phyloP scores from a whole-genome alignment of 2,113 vertebrate genomes.

The Clarias magur region DNA sequence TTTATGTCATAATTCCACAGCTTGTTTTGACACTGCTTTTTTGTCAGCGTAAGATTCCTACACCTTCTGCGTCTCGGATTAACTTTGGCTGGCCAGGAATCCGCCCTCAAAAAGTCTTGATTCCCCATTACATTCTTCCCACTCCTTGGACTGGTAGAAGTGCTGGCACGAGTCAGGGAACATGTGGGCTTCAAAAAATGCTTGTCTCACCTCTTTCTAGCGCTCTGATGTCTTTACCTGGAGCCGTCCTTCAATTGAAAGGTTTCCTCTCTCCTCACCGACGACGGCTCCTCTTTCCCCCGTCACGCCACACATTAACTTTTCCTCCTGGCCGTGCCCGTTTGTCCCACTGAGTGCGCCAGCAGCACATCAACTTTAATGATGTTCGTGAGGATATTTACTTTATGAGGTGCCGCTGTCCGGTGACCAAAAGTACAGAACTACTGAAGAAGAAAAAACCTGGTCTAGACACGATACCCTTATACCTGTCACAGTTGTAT shows the following conservation, averaged over 20 bases:
- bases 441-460: background rate
- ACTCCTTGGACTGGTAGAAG: slow-evolving; percentile 45
- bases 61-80: background rate
- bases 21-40: background rate
- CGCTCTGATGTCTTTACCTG: slow-evolving; percentile 62
- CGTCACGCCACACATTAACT: slow-evolving; percentile 8
- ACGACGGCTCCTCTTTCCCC: slow-evolving; percentile 48
- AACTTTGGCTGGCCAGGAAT: slow-evolving; percentile 7
- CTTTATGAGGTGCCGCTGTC: slow-evolving; percentile 42
- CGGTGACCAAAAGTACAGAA: slow-evolving; percentile 13
- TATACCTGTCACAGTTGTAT: background rate
- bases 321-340: background rate
- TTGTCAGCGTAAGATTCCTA: background rate
- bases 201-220: slow-evolving; percentile 38
- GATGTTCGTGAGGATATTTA: slow-evolving; percentile 29
- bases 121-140: slow-evolving; percentile 49
- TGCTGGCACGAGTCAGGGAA: slow-evolving; percentile 24
- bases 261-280: slow-evolving; percentile 54
- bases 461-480: slow-evolving; percentile 31
- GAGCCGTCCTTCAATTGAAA: slow-evolving; percentile 49
- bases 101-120: slow-evolving; percentile 35
- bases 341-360: background rate
- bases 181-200: slow-evolving; percentile 40
- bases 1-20: background rate
- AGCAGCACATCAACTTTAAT: background rate